Evolutionary conservation across 1,140 invertebrate species (phyloP).

Genomic region (Octopus sinensis): DNA sequence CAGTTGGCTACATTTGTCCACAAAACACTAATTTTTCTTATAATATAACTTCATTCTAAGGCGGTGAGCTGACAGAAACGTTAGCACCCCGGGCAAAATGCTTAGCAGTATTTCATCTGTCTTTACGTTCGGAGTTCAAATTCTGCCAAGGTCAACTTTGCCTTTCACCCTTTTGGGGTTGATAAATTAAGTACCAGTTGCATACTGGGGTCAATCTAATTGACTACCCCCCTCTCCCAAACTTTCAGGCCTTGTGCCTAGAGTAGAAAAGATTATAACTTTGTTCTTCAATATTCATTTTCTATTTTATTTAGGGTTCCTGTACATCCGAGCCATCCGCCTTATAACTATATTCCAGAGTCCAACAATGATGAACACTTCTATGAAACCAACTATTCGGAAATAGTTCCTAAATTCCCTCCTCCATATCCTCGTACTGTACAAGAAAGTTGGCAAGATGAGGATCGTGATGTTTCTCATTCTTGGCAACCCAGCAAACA

Average conservation of each 20-base stretch:
- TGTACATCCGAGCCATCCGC: neutral
- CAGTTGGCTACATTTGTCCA: no score
- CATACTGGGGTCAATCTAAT: neutral
- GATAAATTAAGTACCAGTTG: neutral
- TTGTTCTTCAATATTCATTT: neutral
- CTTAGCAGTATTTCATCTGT: no score
- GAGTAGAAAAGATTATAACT: neutral
- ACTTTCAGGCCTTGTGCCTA: neutral
- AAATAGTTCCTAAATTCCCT: neutral
- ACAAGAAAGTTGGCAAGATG: neutral
- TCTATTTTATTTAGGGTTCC: neutral
- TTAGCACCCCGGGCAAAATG: no score
- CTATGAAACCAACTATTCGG: neutral
- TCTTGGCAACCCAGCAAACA: neutral
- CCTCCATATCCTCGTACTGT: neutral
- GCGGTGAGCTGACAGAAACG: no score
- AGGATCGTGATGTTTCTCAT: neutral
- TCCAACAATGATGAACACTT: neutral
- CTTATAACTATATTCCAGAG: neutral
- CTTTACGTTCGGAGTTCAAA: no score
- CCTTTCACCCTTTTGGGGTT: neutral
- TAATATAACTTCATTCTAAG: no score
- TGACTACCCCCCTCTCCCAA: neutral
- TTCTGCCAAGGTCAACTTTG: neutral
- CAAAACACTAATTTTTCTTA: no score